These are phyloP conservation scores for Muscicapa comitata DNA, from an alignment of 2,797 vertebrate genomes.

Conservation along the genomic window DNA sequence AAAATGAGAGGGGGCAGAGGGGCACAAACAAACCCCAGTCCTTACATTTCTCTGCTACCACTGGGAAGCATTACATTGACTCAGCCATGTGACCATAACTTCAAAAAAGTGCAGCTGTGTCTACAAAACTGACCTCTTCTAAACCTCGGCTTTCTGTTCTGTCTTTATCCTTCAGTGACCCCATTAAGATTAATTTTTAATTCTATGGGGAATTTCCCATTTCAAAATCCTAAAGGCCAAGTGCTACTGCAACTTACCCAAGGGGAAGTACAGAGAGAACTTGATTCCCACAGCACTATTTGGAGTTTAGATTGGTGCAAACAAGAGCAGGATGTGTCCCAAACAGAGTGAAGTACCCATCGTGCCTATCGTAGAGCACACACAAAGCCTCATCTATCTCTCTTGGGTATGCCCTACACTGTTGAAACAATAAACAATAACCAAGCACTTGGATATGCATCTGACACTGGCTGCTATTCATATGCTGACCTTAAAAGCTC, in stretches of 20 bases:
- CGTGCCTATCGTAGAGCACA: not conserved
- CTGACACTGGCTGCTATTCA: constrained; percentile 50
- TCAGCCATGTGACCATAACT: not conserved
- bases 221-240: constrained; percentile 29
- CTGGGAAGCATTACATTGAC: not conserved
- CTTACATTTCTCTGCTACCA: not conserved
- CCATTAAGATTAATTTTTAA: not conserved
- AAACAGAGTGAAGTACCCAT: not conserved
- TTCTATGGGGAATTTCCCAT: constrained; percentile 35
- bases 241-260: not conserved
- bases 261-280: constrained; percentile 2
- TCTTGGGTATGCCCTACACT: not conserved
- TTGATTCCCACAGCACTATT: not conserved
- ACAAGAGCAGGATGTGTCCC: constrained; percentile 5
- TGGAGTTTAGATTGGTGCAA: not conserved
- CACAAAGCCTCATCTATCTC: constrained; percentile 42
- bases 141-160: constrained; percentile 21
- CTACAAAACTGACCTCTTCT: constrained; percentile 34
- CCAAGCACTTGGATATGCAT: not conserved
- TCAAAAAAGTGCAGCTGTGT: constrained; percentile 39
- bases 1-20: not conserved
- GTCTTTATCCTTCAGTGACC: constrained; percentile 23
- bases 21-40: not conserved
- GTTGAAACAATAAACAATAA: constrained; percentile 57
- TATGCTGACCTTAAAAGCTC: constrained; percentile 52